Base-by-base conservation (phyloP, 2,797 vertebrate species). In the Margarornis squamiger region DNA sequence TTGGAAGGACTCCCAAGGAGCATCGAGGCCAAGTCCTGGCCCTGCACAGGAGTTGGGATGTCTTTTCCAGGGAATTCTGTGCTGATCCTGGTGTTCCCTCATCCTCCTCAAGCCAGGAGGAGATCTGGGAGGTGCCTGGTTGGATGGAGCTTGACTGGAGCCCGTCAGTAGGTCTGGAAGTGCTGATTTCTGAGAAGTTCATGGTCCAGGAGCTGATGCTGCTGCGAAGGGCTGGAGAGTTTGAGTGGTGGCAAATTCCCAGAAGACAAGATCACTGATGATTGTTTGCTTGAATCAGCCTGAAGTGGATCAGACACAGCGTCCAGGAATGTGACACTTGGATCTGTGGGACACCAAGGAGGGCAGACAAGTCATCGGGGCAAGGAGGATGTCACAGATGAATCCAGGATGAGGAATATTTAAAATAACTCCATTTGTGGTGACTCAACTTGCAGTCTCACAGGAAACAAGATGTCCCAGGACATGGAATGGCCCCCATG, bases 271-370 rank as follows among this genome's bases (percentile, higher is more conserved):
- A 5, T 9, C 34, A 1, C 27, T 46, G 90, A 34, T 1, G 34
- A 29, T 29, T 12, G 13, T 26, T 10, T 3, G 38, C 14, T 57
- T 49, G 74, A 91, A 32, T 72, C 91, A 81, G 57, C 76, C 6
- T 2, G 2, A 4, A n/a, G 34, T 0, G 71, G 67, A 3, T 19
- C 24, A 18, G 85, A 38, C 4, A 5, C 39, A 4, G 18, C 0
- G 2, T 2, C 16, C 70, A 1, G 62, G 41, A 87, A 70, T 2
- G 6, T 2, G 7, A n/a, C 5, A 0, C 32, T 23, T 6, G 2
- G 24, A 9, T 34, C 7, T 3, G 34, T 0, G 23, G 54, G 41
- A 32, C 14, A 12, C 45, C 34, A 1, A 67, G 70, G 68, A n/a
- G 15, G 66, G 34, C 0, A 14, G 70, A 43, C 49, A 3, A 54